Evolutionary conservation across 2,888 invertebrate genomes (phyloP).

Genomic region (Ferrisia virgata): DNA sequence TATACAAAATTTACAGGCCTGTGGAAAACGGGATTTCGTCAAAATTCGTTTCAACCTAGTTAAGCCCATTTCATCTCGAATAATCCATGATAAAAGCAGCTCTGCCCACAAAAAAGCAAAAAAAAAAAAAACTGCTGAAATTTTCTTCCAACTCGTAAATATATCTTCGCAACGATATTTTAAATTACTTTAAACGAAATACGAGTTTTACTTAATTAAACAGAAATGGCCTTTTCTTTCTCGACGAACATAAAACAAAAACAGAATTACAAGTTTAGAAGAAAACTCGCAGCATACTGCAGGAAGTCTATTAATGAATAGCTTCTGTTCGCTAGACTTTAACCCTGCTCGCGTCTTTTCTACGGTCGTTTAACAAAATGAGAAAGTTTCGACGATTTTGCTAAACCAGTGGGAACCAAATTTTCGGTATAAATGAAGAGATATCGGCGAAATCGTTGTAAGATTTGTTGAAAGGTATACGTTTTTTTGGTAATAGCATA

Average conservation of each 20-base stretch:
- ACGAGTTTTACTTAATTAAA: slow-evolving; percentile 38
- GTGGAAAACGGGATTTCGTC: background rate
- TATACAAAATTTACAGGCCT: background rate
- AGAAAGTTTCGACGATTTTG: slow-evolving; percentile 36
- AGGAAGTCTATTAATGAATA: slow-evolving; percentile 47
- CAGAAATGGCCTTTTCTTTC: slow-evolving; percentile 37
- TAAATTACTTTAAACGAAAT: slow-evolving; percentile 29
- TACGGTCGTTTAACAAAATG: slow-evolving; percentile 37
- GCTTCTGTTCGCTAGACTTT: slow-evolving; percentile 44
- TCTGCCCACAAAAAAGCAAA: background rate
- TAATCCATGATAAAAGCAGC: background rate
- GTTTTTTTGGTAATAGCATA: background rate
- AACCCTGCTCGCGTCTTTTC: background rate
- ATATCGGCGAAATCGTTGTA: background rate
- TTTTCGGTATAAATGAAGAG: background rate
- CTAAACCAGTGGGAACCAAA: slow-evolving; percentile 29
- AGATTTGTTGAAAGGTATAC: background rate
- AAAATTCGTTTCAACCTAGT: background rate
- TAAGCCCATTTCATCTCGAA: background rate
- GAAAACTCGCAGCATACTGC: slow-evolving; percentile 48
- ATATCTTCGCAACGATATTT: slow-evolving; percentile 5
- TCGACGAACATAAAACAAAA: slow-evolving; percentile 29
- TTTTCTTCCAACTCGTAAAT: slow-evolving; percentile 21
- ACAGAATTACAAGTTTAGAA: slow-evolving; percentile 41
- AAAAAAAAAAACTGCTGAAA: background rate